Evolutionary conservation across 2,888 invertebrate genomes (phyloP).

Genomic region (Acrobasis consociella): DNA sequence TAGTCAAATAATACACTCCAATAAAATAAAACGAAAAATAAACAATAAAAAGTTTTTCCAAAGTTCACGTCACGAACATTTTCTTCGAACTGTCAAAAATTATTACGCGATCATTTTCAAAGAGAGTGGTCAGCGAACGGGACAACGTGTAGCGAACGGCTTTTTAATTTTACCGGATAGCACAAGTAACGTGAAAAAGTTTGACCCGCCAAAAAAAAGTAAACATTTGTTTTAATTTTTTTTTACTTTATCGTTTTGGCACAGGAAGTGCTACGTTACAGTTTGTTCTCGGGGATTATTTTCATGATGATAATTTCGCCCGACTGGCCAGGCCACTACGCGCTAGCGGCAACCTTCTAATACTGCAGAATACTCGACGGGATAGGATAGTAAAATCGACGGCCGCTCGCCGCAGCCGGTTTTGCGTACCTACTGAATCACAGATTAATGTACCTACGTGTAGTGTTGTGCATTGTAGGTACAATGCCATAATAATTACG

Average conservation of each 20-base stretch:
- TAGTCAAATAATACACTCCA: conserved; percentile 10
- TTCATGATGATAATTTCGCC: conserved; percentile 33
- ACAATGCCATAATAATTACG: conserved; percentile 76
- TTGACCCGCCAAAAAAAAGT: conserved; percentile 32
- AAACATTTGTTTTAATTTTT: conserved; percentile 30
- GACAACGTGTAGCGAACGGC: conserved; percentile 27
- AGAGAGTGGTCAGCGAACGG: conserved; percentile 21
- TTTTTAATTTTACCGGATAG: conserved; percentile 43
- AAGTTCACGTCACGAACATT: conserved; percentile 62
- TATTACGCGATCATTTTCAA: conserved; percentile 42
- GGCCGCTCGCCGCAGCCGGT: conserved; percentile 62
- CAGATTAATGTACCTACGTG: conserved; percentile 49
- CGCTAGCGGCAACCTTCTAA: conserved; percentile 71
- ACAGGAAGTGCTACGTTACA: conserved; percentile 30
- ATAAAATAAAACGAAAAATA: conserved; percentile 22
- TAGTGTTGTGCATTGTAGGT: conserved; percentile 47
- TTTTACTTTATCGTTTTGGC: conserved; percentile 18
- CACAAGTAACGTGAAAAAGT: conserved; percentile 30
- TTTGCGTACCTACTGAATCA: conserved; percentile 42
- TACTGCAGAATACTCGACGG: conserved; percentile 62
- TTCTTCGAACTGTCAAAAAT: conserved; percentile 71
- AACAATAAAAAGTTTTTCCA: conserved; percentile 35
- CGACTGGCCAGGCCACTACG: conserved; percentile 64
- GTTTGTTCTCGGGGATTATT: conserved; percentile 33
- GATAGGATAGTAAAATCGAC: conserved; percentile 60